Base-by-base conservation (phyloP, 2,113 vertebrate genomes). In the Erinaceus europaeus region DNA sequence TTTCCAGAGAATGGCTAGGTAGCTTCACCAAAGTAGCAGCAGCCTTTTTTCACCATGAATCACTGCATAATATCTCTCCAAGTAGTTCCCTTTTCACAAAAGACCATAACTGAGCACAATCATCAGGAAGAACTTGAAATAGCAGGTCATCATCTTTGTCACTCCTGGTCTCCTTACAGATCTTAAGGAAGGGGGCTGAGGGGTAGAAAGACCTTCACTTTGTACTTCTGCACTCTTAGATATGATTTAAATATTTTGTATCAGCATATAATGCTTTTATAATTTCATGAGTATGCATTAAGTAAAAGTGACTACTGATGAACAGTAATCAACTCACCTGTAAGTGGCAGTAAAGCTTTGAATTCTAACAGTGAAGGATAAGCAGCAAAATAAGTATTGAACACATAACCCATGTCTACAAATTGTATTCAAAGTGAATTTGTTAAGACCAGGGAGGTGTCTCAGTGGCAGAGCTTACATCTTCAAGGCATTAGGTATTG, bases 61-160 rank as follows among this genome's bases (percentile, higher is more conserved):
- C 82, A 86, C 59, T 27, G 59, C 57, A 48, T 84, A 55, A 50
- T 91, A 89, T 90, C 38, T 23, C 29, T 38, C 21, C 36, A 53
- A 61, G 34, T 59, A 55, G 13, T 78, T 82, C 55, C 9, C 38
- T 55, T 5, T 40, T 79, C 74, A 74, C 65, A 85, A 55, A 81
- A 69, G 65, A 15, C 81, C 46, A 53, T 40, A 72, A 38, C 25
- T 69, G 61, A 86, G 61, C 32, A 13, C 53, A 71, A 50, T 84
- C 74, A 53, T 69, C 44, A 62, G 15, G 36, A 12, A 71, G 52
- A 34, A 32, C 38, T 87, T 36, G 29, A 80, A 53, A 59, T 61
- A 55, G 50, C 32, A 18, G 25, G 67, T 76, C 36, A 61, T 71
- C 61, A 59, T 67, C 78, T 72, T 65, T 48, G 38, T 69, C 50